Base-by-base conservation (phyloP, 2,797 vertebrate genomes). In the Macrochelys suwanniensis region DNA sequence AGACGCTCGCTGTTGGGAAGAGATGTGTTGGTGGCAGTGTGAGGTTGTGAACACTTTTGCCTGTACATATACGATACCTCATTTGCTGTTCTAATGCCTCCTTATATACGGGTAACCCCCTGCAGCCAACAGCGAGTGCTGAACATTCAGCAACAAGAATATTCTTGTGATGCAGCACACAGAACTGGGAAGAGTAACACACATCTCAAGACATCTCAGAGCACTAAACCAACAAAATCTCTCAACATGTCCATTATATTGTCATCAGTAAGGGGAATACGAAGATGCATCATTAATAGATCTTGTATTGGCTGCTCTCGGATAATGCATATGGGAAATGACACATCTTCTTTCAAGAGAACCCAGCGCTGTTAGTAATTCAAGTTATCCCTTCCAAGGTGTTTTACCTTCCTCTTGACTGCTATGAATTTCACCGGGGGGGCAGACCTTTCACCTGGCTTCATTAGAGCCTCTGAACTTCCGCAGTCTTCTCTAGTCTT, bases 381-480 rank as follows among this genome's bases (percentile, higher is more conserved):
- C 19, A 21, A 37, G 2, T 37, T 37, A 37, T 68, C 37, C 33
- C 65, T 37, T 65, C 33, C 7, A 3, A n/a, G 16, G 68, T 45
- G 11, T 11, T 42, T 74, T 23, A 25, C 21, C 37, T 25, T 76
- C 42, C 74, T 76, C 45, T 28, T 47, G 25, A 16, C 74, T 28
- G 45, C 74, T 71, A 19, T 71, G 33, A 37, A 71, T 71, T 93
- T 89, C 45, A 56, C 89, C 49, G 90, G 82, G 90, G 82, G 13
- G 26, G 74, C 45, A 76, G 42, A 26, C 42, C 68, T 86, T 82
- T 84, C 37, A 19, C 76, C 79, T 79, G 28, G 1, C 13, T 19
- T 2, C 26, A 33, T 4, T 76, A 74, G 16, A 76, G 84, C 28
- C 51, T 89, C 3, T 2, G 91, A 61, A 94, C 59, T 12, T 87